phyloP scores from a whole-genome alignment of 2,888 invertebrate species.

The Sphaeridia pumilis region DNA sequence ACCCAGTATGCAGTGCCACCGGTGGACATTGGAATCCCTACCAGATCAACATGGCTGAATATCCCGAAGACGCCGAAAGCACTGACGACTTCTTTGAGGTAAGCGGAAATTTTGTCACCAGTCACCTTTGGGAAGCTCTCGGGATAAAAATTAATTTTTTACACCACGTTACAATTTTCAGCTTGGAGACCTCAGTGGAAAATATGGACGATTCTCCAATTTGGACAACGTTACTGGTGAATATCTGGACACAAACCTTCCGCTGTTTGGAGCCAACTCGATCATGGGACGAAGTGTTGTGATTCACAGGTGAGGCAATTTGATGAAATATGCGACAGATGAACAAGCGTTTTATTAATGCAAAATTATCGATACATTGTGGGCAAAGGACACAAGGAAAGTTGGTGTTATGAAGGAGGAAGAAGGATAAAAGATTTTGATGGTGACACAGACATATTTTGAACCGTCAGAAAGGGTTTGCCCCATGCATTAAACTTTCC shows the following conservation, averaged over 20 bases:
- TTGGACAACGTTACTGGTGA: conserved; percentile 38
- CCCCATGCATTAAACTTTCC: no score
- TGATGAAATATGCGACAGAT: no score
- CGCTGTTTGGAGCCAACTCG: conserved; percentile 65
- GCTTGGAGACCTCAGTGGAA: conserved; percentile 78
- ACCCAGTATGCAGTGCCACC: conserved; percentile 51
- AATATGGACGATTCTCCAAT: conserved; percentile 54
- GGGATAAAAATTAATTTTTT: not conserved
- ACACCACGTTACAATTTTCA: conserved; percentile 11
- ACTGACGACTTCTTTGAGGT: conserved; percentile 77
- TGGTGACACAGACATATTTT: no score
- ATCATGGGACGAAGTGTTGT: conserved; percentile 69
- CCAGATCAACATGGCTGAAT: conserved; percentile 41
- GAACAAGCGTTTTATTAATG: no score
- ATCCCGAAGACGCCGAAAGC: conserved; percentile 45
- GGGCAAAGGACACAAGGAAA: no score
- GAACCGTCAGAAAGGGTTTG: no score
- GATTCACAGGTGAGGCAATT: conserved; percentile 47
- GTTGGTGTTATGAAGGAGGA: no score
- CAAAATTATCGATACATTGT: no score
- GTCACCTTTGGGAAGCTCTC: not conserved
- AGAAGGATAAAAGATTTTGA: no score
- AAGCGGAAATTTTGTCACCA: not conserved
- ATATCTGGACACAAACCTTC: conserved; percentile 75
- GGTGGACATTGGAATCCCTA: conserved; percentile 67